A percentile compares a stretch with the other conserved stretches of the same genome.
Evolutionary conservation across 2,113 vertebrate species (phyloP).

Genomic region (Chloebia gouldiae): DNA sequence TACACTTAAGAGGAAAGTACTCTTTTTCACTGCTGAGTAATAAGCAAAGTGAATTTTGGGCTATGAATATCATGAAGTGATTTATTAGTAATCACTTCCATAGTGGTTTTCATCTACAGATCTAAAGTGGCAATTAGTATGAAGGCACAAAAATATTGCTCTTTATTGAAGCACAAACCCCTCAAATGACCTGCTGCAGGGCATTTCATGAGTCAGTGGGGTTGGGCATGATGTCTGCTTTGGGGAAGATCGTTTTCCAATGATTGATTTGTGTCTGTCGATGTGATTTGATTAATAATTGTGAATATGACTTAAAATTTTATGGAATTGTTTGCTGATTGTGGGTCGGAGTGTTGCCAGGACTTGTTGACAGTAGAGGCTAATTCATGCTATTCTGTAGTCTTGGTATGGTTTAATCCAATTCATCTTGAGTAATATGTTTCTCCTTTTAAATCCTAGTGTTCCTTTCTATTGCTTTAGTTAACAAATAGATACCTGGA

Average conservation of each 20-base stretch:
- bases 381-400: conserved; percentile 19
- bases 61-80: background rate
- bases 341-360: background rate
- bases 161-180: background rate
- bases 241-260: background rate
- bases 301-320: conserved; percentile 24
- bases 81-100: conserved; percentile 32
- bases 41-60: background rate
- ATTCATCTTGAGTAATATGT: background rate
- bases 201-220: conserved; percentile 25
- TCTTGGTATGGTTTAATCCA: background rate
- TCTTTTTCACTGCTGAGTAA: background rate
- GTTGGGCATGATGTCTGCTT: background rate
- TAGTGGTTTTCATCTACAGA: conserved; percentile 9
- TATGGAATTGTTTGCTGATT: background rate
- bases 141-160: background rate
- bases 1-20: background rate
- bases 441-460: background rate
- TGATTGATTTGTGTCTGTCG: background rate
- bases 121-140: conserved; percentile 49
- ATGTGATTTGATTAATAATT: conserved; percentile 45
- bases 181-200: conserved; percentile 25
- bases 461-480: background rate
- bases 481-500: background rate
- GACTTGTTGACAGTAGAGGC: background rate